Base-by-base conservation (phyloP, 2,888 invertebrate species). In the Pseudeuparius sepicola region DNA sequence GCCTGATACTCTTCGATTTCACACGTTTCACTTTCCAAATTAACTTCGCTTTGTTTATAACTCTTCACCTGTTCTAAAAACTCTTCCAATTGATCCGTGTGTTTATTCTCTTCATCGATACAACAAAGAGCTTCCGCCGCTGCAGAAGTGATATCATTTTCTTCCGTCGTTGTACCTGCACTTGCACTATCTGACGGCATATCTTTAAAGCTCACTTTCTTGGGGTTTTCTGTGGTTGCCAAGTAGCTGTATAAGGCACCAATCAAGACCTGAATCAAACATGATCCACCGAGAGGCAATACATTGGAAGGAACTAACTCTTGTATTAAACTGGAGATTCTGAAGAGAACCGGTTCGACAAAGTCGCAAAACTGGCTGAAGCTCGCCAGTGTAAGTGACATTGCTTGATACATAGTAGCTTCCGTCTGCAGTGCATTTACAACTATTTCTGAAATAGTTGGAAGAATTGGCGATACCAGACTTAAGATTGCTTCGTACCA, bases 371-470 rank as follows among this genome's bases (percentile, higher is more conserved):
- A 65, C 49, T 83, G 75, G 2, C 73, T 70, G 41, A 84, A 68
- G 52, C 79, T 78, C 0, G 74, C 73, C 13, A 86, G 60, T 11
- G 79, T 75, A 38, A 85, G 65, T 0, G 80, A 78, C 76, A 82
- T 83, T 9, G 81, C 73, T 65, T 84, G 83, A 57, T 82, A 84
- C 72, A 82, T 81, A 43, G 79, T 82, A 11, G 84, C 82, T 0
- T 81, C 83, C 4, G 74, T 75, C 60, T 78, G 72, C 6, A 80
- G 67, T 1, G 83, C 83, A 44, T 75, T 72, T 3, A 82, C 70
- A 5, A 84, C 64, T 42, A 77, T 75, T 4, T 75, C 69, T 1
- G 76, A 75, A 11, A 82, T 68, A 24, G 78, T 75, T 34, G 70
- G 66, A 30, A 83, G 59, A 3, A 75, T 58, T 0, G 76, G 71